Conservation (phyloP, 1,140 invertebrate species). For the Ectropis grisescens region DNA sequence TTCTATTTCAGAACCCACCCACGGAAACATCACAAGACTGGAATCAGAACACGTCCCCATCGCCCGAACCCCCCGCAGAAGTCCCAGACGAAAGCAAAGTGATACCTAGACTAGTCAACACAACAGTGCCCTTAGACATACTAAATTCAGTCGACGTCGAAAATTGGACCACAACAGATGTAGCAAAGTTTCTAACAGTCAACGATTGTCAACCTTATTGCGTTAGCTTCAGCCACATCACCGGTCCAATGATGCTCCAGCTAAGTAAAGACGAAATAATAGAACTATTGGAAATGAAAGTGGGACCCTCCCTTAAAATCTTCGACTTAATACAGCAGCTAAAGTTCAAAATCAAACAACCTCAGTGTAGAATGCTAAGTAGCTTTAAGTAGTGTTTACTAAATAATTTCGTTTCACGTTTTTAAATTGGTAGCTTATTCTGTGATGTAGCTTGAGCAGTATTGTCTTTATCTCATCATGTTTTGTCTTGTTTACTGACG, state of each 20-base stretch:
- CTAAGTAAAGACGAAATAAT: constrained; percentile 92
- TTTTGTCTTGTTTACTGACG: no score
- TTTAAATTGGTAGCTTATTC: neutral
- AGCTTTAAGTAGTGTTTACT: constrained; percentile 32
- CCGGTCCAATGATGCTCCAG: constrained; percentile 83
- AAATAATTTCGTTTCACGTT: constrained; percentile 2
- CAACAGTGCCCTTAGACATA: constrained; percentile 39
- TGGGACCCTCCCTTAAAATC: constrained; percentile 94
- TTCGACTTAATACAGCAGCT: constrained; percentile 91
- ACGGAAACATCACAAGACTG: constrained; percentile 18
- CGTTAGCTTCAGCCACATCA: constrained; percentile 87
- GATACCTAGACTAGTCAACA: constrained; percentile 78
- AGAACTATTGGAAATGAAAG: constrained; percentile 91
- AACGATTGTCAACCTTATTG: constrained; percentile 93
- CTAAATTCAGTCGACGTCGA: constrained; percentile 50
- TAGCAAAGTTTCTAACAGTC: constrained; percentile 87
- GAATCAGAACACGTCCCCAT: constrained; percentile 19
- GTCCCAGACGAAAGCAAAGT: constrained; percentile 71
- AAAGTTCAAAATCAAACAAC: constrained; percentile 85
- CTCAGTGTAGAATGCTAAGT: constrained; percentile 73
- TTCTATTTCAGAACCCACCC: constrained; percentile 1
- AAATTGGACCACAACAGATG: constrained; percentile 85
- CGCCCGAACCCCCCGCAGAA: constrained; percentile 16
- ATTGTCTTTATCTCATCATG: no score
- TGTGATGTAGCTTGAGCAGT: no score